These are phyloP conservation scores for Enoplosus armatus DNA, from an alignment of 2,797 vertebrate genomes.

Conservation along the genomic window DNA sequence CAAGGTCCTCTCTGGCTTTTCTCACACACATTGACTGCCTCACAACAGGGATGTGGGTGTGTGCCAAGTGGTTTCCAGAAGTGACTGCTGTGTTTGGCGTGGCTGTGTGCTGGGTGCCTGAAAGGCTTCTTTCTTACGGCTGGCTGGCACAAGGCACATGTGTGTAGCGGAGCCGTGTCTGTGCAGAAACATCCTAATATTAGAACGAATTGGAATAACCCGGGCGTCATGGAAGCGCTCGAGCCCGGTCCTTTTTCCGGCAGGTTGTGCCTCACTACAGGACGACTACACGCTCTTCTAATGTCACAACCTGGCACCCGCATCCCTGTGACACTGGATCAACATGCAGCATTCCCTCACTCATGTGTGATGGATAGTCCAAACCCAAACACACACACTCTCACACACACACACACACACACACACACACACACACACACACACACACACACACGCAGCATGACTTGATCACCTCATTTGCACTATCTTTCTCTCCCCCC, in stretches of 20 bases:
- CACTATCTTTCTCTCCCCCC: conserved; percentile 68
- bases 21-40: conserved; percentile 43
- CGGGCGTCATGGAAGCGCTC: conserved; percentile 35
- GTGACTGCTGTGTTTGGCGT: conserved; percentile 85
- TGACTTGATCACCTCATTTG: conserved; percentile 85
- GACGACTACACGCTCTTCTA: conserved; percentile 29
- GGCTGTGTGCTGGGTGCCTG: conserved; percentile 62
- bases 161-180: conserved; percentile 67
- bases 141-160: conserved; percentile 70
- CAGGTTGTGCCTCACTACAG: conserved; percentile 14
- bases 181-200: conserved; percentile 72
- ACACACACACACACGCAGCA: conserved; percentile 57
- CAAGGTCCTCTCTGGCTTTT: conserved; percentile 37
- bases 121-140: conserved; percentile 85
- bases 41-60: conserved; percentile 57
- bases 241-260: not conserved
- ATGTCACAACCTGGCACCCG: conserved; percentile 39
- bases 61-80: conserved; percentile 86
- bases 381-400: conserved; percentile 47
- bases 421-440: conserved; percentile 49
- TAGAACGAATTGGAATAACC: conserved; percentile 65
- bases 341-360: conserved; percentile 70
- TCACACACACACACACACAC: conserved; percentile 49
- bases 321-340: conserved; percentile 45
- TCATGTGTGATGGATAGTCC: conserved; percentile 59